Evolutionary conservation across 2,113 vertebrate genomes (phyloP), one percentile per base, ranked within the genome.

Genomic region (Cariama cristata): DNA sequence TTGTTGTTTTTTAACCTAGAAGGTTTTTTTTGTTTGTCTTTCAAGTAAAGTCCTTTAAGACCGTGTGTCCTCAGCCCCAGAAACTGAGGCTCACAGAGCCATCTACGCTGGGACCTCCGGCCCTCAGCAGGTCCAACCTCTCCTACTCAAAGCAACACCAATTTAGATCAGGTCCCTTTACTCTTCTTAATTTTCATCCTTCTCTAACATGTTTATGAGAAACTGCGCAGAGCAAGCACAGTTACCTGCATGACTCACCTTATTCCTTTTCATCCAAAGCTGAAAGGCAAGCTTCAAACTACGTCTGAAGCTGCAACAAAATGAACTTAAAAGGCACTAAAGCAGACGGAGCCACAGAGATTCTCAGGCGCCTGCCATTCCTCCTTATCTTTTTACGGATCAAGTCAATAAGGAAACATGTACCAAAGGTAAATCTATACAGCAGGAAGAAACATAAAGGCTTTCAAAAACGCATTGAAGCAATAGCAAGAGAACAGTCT

Each of bases 261-360:
- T 44, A 2, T 10, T 24, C 60, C 30, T 69, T 22, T 4, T 28
- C 64, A 45, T 8, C 45, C 38, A 3, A 10, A 67, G 60, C 60
- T 44, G 50, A 86, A 77, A 52, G 66, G 7, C 22, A 73, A 56
- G 28, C 33, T 47, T 75, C 82, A 9, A 30, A 72, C 71, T 17
- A 13, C 3, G 6, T 26, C 76, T 38, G 27, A 66, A 66, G 44
- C 50, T 47, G 56, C 26, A 33, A 52, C 47, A 52, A 50, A 67
- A 87, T 14, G 11, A 69, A 64, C 44, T n/a, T 40, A 5, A 75
- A n/a, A 82, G 64, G 64, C 72, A n/a, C 49, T 13, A 59, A 26
- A 73, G 50, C 49, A 47, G 59, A n/a, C 5, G 7, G 50, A 63
- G 32, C 10, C 14, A 6, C 0, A 0, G 50, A 27, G 22, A 7